These are phyloP conservation scores for Hetaerina americana DNA, from an alignment of 1,140 invertebrate genomes.

Conservation along the genomic window DNA sequence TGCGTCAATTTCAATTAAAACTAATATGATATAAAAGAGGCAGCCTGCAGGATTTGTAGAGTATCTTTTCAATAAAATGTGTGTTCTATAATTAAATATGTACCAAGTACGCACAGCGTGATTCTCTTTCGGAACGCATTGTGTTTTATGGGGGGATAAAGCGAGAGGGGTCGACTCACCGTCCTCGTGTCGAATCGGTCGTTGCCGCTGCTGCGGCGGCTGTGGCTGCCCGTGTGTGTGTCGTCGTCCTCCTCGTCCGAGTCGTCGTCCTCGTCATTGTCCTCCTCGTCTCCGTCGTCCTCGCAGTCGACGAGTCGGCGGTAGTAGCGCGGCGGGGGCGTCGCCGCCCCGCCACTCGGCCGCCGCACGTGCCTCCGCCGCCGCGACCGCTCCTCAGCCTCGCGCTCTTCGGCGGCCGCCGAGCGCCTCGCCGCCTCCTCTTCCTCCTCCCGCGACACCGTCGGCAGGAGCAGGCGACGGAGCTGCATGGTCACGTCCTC, in stretches of 20 bases:
- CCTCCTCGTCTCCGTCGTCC: slow-evolving; percentile 19
- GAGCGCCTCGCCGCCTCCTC: slow-evolving; percentile 9
- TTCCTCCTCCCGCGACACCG: slow-evolving; percentile 6
- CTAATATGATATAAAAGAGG: no score
- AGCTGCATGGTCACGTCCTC: neutral
- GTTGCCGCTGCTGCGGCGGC: neutral
- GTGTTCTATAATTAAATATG: no score
- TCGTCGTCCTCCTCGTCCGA: neutral
- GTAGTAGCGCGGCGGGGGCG: slow-evolving; percentile 8
- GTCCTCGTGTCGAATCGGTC: slow-evolving; percentile 2
- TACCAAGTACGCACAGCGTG: no score
- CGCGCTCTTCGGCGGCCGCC: no score
- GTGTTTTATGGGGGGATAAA: no score
- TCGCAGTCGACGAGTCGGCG: neutral
- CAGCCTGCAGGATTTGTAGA: no score
- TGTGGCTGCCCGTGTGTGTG: neutral
- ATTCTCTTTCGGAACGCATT: no score
- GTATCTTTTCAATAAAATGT: no score
- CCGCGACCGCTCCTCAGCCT: slow-evolving; percentile 42
- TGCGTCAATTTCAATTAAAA: no score
- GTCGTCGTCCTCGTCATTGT: neutral
- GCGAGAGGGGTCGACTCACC: neutral
- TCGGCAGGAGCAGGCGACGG: neutral
- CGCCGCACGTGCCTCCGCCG: slow-evolving; percentile 13
- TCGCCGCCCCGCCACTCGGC: slow-evolving; percentile 12